phyloP scores from a whole-genome alignment of 2,797 vertebrate species.

The Mastacembelus armatus region DNA sequence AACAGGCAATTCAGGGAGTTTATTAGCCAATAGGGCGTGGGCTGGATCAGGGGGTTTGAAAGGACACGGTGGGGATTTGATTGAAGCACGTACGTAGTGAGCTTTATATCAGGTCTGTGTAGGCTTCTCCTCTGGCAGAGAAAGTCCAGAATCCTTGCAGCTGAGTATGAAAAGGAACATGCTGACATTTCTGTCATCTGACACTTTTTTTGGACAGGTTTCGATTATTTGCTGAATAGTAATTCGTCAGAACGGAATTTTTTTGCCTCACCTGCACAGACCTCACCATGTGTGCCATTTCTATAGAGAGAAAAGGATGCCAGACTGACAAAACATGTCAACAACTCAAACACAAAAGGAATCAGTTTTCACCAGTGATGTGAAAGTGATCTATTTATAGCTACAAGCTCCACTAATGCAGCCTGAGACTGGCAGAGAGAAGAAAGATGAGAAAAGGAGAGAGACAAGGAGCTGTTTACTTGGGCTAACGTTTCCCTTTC shows the following conservation, averaged over 20 bases:
- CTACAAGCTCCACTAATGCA: conserved; percentile 25
- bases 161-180: conserved; percentile 1
- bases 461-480: conserved; percentile 21
- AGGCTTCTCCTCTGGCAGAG: background rate
- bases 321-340: conserved; percentile 20
- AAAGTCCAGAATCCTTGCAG: background rate
- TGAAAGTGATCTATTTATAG: conserved; percentile 60
- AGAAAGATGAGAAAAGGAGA: background rate
- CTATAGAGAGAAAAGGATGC: background rate
- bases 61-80: conserved; percentile 12
- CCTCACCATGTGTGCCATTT: too few species aligned
- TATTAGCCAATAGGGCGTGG: background rate
- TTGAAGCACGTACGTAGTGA: background rate
- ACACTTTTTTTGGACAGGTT: background rate
- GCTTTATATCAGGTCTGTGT: background rate
- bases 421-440: conserved; percentile 1
- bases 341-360: conserved; percentile 26
- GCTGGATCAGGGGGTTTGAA: conserved; percentile 5
- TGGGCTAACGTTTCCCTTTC: conserved; percentile 2
- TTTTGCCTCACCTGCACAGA: too few species aligned
- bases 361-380: conserved; percentile 14
- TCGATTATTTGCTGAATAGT: background rate
- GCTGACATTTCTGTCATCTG: conserved; percentile 22
- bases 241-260: background rate
- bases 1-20: conserved; percentile 21